These are phyloP conservation scores for Remorina albescens DNA, from an alignment of 2,797 vertebrate species.

Conservation along the genomic window DNA sequence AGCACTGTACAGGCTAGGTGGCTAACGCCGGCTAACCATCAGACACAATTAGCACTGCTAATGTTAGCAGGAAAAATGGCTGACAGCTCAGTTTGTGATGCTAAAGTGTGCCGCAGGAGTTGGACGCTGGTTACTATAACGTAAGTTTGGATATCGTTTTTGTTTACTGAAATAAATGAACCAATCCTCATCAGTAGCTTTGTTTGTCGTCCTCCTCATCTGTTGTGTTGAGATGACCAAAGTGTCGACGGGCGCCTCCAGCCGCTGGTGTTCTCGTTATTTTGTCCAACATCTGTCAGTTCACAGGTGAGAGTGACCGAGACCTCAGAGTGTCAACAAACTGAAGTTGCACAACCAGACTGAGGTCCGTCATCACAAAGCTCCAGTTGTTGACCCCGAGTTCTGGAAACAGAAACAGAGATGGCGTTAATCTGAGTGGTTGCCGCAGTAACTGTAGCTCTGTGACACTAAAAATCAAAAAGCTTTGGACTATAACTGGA, in stretches of 20 bases:
- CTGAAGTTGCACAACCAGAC: conserved; percentile 1
- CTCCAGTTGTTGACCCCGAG: too few relatives aligned
- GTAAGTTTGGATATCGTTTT: conserved; percentile 53
- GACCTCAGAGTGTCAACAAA: conserved; percentile 48
- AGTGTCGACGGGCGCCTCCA: too few relatives aligned
- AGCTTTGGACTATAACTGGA: too few relatives aligned
- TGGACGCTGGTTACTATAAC: conserved; percentile 6
- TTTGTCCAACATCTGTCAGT: not conserved
- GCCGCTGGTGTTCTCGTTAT: not conserved
- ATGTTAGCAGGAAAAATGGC: not conserved
- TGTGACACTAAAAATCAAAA: too few relatives aligned
- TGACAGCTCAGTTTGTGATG: not conserved
- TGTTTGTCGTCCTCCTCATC: not conserved
- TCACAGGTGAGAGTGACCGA: conserved; percentile 55
- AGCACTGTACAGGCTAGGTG: conserved; percentile 32
- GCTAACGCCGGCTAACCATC: conserved; percentile 21
- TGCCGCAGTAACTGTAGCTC: too few relatives aligned
- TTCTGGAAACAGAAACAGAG: too few relatives aligned
- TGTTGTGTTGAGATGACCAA: not conserved
- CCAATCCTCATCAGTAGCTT: conserved; percentile 11
- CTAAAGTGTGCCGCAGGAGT: not conserved
- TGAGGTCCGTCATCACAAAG: too few relatives aligned
- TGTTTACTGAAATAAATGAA: conserved; percentile 76
- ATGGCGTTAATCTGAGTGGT: too few relatives aligned
- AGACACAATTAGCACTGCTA: too few relatives aligned